Evolutionary conservation across 2,113 vertebrate genomes (phyloP).

Genomic region (Ellobius talpinus): DNA sequence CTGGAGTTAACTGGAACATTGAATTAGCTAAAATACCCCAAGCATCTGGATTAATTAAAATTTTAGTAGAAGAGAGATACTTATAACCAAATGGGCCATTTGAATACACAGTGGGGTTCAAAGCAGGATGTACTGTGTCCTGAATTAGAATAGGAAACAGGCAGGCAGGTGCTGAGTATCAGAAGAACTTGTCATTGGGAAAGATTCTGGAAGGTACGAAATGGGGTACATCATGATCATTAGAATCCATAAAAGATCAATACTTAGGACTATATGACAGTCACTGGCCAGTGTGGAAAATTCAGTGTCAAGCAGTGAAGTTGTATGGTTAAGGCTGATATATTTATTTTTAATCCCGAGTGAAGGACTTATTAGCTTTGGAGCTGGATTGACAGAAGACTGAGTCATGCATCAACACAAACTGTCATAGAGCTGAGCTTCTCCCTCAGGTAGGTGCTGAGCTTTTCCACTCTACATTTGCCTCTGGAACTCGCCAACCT

Average conservation of each 20-base stretch:
- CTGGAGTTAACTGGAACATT: constrained; percentile 35
- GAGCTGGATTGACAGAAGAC: not conserved
- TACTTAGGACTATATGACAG: not conserved
- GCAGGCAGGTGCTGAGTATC: constrained; percentile 14
- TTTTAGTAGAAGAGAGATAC: constrained; percentile 59
- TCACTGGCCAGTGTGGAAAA: not conserved
- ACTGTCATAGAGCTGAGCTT: not conserved
- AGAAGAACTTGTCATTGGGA: not conserved
- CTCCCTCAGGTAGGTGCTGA: constrained; percentile 54
- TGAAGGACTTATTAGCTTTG: not conserved
- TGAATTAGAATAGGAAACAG: constrained; percentile 49
- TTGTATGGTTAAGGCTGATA: not conserved
- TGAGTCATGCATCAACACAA: not conserved
- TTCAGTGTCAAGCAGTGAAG: not conserved
- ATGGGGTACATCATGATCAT: not conserved
- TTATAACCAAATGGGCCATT: constrained; percentile 35
- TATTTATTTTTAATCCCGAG: not conserved
- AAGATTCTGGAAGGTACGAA: not conserved
- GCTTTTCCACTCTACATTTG: constrained; percentile 43
- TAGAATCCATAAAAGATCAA: not conserved
- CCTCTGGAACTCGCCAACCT: not conserved
- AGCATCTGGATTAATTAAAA: constrained; percentile 70
- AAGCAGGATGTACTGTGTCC: not conserved
- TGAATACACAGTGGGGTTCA: constrained; percentile 37
- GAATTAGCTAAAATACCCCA: constrained; percentile 51